Base-by-base conservation (phyloP, 2,113 vertebrate species). In the Brienomyrus brachyistius region DNA sequence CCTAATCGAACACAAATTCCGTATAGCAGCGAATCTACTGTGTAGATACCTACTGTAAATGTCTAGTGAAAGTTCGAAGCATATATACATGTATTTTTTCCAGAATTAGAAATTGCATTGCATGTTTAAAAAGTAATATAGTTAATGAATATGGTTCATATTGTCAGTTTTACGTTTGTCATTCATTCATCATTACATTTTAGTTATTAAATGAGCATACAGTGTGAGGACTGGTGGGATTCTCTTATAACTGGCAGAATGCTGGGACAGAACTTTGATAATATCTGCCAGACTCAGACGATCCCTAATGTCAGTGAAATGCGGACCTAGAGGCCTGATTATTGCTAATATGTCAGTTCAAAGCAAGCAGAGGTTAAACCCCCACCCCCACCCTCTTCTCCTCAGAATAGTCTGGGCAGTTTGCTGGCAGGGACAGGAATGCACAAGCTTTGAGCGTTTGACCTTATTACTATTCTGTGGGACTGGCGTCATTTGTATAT, bases 401-500 rank as follows among this genome's bases (percentile, higher is more conserved):
- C 66, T 48, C 21, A 10, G 80, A 91, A 84, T 74, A 40, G 90
- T 88, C 87, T 47, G 90, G 91, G 89, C 27, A n/a, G 92, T 91
- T 87, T 50, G 90, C 84, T 90, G 86, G 52, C 83, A 74, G 86
- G 86, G 82, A 27, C 52, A 86, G n/a, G 9, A 66, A 90, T 70
- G 47, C 54, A 82, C 40, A 45, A 43, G 50, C 82, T 91, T 89
- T 15, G 74, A 93, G 89, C 85, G 51, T 84, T 91, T 89, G 82
- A 93, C 93, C 91, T 91, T 91, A 91, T 92, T 93, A 90, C 92
- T 91, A 91, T 93, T 92, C 92, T 77, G 9, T 48, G 92, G 90
- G 91, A 87, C 91, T 52, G n/a, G 83, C 89, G 88, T 91, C 91
- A 91, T 94, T 94, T 93, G 91, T 91, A 66, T 92, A 91, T 90